These are phyloP conservation scores for Typhlomys cinereus DNA, from an alignment of 2,113 vertebrate genomes.

Conservation along the genomic window DNA sequence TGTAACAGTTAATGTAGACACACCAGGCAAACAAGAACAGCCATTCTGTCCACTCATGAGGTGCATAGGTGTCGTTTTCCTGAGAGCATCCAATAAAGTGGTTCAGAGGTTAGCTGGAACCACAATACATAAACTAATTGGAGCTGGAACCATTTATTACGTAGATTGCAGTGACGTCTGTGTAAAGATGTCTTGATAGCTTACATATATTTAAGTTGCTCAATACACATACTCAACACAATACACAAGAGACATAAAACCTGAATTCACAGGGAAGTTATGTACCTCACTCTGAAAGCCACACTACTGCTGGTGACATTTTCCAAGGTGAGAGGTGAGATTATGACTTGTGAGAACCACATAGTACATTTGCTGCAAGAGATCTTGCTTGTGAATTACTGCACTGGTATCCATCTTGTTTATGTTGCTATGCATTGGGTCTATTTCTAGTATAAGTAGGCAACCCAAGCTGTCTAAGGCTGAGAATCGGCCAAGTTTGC, in stretches of 20 bases:
- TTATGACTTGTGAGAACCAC: background rate
- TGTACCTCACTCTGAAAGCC: background rate
- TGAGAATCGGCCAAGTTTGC: background rate
- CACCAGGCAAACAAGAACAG: background rate
- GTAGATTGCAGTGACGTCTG: background rate
- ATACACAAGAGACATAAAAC: background rate
- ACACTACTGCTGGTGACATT: background rate
- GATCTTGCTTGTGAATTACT: background rate
- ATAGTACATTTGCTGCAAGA: background rate
- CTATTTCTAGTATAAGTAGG: background rate
- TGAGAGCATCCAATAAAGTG: background rate
- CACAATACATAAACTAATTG: background rate
- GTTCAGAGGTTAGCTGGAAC: background rate
- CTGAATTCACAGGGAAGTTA: constrained; percentile 4
- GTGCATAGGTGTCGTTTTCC: background rate
- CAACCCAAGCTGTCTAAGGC: constrained; percentile 20
- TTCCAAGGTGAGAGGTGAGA: background rate
- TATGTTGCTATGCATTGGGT: background rate
- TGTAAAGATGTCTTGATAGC: constrained; percentile 26
- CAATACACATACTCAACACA: background rate
- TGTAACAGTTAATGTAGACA: background rate
- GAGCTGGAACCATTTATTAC: background rate
- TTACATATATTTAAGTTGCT: constrained; percentile 27
- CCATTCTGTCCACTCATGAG: background rate
- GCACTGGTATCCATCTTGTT: background rate